These are phyloP conservation scores for Ctenoplectra terminalis DNA, from an alignment of 1,140 invertebrate species.

Conservation along the genomic window DNA sequence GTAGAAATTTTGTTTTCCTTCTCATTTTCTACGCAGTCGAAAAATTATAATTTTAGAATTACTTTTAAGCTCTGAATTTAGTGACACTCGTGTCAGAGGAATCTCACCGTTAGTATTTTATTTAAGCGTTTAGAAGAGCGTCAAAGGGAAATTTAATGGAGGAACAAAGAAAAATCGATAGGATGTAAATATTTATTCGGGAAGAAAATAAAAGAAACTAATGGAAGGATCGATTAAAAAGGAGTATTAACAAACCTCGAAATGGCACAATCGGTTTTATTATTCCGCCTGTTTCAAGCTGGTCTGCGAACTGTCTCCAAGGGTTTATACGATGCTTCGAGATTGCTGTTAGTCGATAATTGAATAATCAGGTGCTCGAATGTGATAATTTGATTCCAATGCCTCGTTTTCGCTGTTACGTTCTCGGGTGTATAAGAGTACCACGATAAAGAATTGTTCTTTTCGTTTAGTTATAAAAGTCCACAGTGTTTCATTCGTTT, in stretches of 20 bases:
- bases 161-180: neutral
- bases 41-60: too few species aligned
- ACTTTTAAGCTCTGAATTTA: neutral
- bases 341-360: conserved; percentile 51
- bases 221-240: neutral
- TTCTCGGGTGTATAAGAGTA: conserved; percentile 14
- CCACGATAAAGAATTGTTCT: conserved; percentile 27
- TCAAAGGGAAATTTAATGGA: neutral
- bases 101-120: neutral
- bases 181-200: neutral
- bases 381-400: conserved; percentile 55
- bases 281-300: conserved; percentile 1
- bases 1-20: too few species aligned
- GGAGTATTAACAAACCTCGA: neutral
- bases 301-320: conserved; percentile 20
- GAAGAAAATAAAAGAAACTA: neutral
- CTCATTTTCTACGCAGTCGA: too few species aligned
- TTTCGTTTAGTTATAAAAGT: neutral
- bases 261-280: conserved; percentile 40
- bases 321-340: conserved; percentile 29
- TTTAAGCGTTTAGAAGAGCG: neutral
- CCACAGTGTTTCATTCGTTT: neutral
- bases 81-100: neutral
- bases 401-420: conserved; percentile 49
- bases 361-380: conserved; percentile 57